Evolutionary conservation across 2,888 invertebrate species (phyloP).

Genomic region (Laspeyria flexula): DNA sequence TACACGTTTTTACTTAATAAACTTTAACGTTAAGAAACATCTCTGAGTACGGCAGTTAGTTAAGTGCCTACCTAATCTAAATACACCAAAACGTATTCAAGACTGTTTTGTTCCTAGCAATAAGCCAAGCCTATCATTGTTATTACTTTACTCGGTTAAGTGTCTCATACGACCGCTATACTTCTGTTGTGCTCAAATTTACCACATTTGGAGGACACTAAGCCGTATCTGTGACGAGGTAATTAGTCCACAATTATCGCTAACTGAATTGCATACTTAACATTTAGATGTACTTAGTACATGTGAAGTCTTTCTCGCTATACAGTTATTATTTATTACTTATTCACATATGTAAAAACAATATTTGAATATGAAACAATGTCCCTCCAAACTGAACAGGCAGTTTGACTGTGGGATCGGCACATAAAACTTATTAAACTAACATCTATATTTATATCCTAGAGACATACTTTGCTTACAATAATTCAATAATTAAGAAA

Average conservation of each 20-base stretch:
- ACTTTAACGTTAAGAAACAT: too few species aligned
- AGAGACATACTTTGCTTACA: too few species aligned
- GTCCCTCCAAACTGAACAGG: too few species aligned
- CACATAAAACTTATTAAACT: too few species aligned
- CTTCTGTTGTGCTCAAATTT: conserved; percentile 25
- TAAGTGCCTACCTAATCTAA: background rate
- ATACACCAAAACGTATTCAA: conserved; percentile 1
- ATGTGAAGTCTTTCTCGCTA: background rate
- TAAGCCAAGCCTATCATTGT: conserved; percentile 25
- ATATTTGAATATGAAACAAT: too few species aligned
- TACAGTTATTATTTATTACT: too few species aligned
- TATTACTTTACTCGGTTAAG: conserved; percentile 26
- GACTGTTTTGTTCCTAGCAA: conserved; percentile 11
- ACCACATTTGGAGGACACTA: conserved; percentile 29
- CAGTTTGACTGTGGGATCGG: too few species aligned
- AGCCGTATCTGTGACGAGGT: conserved; percentile 18
- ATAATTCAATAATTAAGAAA: too few species aligned
- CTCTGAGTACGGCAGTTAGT: too few species aligned
- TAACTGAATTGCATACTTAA: conserved; percentile 29
- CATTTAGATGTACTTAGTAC: conserved; percentile 20
- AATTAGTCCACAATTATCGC: conserved; percentile 10
- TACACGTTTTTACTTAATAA: too few species aligned
- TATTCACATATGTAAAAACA: too few species aligned
- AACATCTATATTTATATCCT: too few species aligned
- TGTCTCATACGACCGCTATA: conserved; percentile 43